Base-by-base conservation (phyloP, 37 sponge, comb jelly and placozoan species). In the Aphrocallistes beatrix region DNA sequence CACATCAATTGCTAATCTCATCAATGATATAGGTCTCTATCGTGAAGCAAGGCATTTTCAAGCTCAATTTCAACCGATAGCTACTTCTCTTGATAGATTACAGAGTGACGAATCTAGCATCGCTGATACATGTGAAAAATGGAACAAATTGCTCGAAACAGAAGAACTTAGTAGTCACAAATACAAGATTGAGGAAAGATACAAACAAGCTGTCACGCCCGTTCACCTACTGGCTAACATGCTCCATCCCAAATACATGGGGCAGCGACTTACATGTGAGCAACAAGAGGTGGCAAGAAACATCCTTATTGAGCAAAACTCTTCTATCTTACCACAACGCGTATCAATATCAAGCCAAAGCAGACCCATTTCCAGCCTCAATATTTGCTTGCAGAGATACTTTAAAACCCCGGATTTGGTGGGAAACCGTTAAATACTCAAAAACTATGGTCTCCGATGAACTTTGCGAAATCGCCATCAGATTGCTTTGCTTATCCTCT, bases 361-460 rank as follows among this genome's bases (percentile, higher is more conserved):
- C 75, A 60, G 75, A 60, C 10, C 75, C 25, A 60, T 60, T 60
- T 60, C 75, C 75, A 19, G n/a, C n/a, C n/a, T 60, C 75, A 60
- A 60, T 60, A 60, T 60, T 60, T 6, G 10, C 45, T 60, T 60
- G 75, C 75, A 60, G 3, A 25, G 75, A 60, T 60, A 60, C 25
- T 60, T 60, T 28, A 60, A 47, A 60, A 60, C 75, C 75, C 3
- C 3, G 28, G n/a, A 60, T 60, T 19, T 60, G 75, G 75, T 60
- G 75, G 34, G n/a, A 30, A 60, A 60, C 32, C n/a, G 75, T 60
- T 30, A 60, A 32, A 6, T 60, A 19, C n/a, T 60, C 45, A 25
- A 60, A 60, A 30, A 60, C 10, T 28, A 19, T 60, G n/a, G 75
- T 60, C n/a, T 30, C 25, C 6, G n/a, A 60, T 60, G 25, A 60